phyloP scores from a whole-genome alignment of 2,888 invertebrate species.

The Hanleya hanleyi region DNA sequence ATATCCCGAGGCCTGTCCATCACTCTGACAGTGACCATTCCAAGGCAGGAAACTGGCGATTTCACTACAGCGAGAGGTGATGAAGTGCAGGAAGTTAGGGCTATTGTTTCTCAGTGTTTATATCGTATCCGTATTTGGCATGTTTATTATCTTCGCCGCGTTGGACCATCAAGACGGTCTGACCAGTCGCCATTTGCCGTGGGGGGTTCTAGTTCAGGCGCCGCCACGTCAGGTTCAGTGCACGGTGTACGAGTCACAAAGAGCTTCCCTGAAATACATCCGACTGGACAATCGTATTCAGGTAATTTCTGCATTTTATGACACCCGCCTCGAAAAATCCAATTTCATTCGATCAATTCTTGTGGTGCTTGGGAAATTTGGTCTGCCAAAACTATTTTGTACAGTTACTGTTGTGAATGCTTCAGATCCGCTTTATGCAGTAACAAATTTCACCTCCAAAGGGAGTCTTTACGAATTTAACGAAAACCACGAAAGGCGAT shows the following conservation, averaged over 20 bases:
- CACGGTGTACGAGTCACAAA: background rate
- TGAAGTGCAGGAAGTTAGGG: background rate
- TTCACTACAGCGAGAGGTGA: no score
- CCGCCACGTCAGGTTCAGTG: background rate
- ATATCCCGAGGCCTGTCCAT: no score
- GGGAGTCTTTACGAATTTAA: conserved; percentile 1
- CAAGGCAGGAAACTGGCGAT: no score
- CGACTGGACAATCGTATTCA: conserved; percentile 1
- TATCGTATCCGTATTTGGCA: background rate
- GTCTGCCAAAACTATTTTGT: conserved; percentile 1
- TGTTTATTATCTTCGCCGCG: conserved; percentile 1
- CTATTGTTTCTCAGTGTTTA: conserved; percentile 1
- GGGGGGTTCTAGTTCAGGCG: background rate
- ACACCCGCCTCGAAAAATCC: background rate
- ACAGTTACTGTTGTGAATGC: background rate
- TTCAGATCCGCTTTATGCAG: background rate
- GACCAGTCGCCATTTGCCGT: background rate
- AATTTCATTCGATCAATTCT: conserved; percentile 3
- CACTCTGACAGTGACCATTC: no score
- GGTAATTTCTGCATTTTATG: conserved; percentile 4
- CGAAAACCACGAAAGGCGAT: conserved; percentile 50
- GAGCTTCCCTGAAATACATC: background rate
- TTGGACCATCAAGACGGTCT: background rate
- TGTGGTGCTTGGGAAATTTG: background rate
- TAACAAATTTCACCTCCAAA: background rate